Evolutionary conservation across 2,888 invertebrate species (phyloP).

Genomic region (Sesia apiformis): DNA sequence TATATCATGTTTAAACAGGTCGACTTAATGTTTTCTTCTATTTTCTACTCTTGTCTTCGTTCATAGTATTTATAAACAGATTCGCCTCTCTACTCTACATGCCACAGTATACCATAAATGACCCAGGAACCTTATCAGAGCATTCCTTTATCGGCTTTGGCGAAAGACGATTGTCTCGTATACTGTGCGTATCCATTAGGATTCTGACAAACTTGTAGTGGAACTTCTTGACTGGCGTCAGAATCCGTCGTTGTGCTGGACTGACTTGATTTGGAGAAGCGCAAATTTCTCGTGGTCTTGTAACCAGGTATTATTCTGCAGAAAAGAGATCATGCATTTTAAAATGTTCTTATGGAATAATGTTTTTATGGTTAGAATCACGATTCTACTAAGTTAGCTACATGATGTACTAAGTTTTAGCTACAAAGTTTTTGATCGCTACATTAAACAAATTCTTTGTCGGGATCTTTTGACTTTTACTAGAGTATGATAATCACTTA

Average conservation of each 20-base stretch:
- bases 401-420: background rate
- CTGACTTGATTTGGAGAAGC: conserved; percentile 20
- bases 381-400: no score
- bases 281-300: background rate
- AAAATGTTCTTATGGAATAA: no score
- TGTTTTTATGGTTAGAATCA: no score
- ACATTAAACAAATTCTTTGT: no score
- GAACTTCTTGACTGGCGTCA: conserved; percentile 20
- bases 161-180: background rate
- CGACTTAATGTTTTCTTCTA: no score
- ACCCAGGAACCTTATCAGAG: background rate
- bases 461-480: background rate
- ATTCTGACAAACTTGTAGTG: conserved; percentile 24
- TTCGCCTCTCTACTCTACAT: no score
- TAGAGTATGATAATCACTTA: conserved; percentile 13
- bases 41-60: no score
- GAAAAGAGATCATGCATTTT: no score
- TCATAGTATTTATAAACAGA: no score
- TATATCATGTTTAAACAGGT: no score
- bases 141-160: background rate
- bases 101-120: no score
- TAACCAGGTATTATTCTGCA: background rate
- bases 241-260: conserved; percentile 21
- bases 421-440: background rate
- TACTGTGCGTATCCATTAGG: conserved; percentile 18